These are phyloP conservation scores for Lacerta bilineata DNA, from an alignment of 2,797 vertebrate genomes.

Conservation along the genomic window DNA sequence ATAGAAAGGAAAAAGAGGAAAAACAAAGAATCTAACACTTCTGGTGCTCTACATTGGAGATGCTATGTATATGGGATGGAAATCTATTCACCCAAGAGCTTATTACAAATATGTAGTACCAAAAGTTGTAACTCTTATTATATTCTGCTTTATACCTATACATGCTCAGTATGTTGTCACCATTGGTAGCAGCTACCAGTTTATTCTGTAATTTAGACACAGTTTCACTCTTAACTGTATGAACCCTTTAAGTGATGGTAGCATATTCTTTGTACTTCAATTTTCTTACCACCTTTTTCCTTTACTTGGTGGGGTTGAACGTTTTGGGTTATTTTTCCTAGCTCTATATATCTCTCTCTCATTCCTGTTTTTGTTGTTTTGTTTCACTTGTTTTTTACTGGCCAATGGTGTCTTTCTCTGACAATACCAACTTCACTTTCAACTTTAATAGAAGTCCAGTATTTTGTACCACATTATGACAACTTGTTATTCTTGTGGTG, in stretches of 20 bases:
- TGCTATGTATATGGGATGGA: conserved; percentile 69
- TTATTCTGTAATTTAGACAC: conserved; percentile 69
- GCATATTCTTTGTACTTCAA: conserved; percentile 72
- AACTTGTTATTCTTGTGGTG: conserved; percentile 87
- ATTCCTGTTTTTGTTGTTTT: conserved; percentile 55
- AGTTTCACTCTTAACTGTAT: conserved; percentile 68
- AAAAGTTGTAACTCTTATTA: conserved; percentile 71
- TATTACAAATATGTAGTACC: conserved; percentile 74
- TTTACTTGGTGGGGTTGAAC: conserved; percentile 75
- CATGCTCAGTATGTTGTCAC: conserved; percentile 72
- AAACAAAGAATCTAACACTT: conserved; percentile 75
- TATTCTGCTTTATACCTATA: conserved; percentile 73
- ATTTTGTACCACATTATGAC: conserved; percentile 85
- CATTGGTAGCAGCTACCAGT: conserved; percentile 71
- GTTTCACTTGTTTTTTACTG: conserved; percentile 58
- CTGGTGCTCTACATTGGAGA: conserved; percentile 75
- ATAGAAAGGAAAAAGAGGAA: conserved; percentile 74
- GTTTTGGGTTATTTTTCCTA: conserved; percentile 63
- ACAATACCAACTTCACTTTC: conserved; percentile 78
- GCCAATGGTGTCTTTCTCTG: conserved; percentile 79
- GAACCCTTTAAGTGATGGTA: conserved; percentile 76
- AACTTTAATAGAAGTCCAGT: conserved; percentile 83
- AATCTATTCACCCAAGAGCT: conserved; percentile 77
- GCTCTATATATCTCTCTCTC: conserved; percentile 11
- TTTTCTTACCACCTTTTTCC: conserved; percentile 72